Base-by-base conservation (phyloP, 2,888 invertebrate genomes). In the Crioceris asparagi region DNA sequence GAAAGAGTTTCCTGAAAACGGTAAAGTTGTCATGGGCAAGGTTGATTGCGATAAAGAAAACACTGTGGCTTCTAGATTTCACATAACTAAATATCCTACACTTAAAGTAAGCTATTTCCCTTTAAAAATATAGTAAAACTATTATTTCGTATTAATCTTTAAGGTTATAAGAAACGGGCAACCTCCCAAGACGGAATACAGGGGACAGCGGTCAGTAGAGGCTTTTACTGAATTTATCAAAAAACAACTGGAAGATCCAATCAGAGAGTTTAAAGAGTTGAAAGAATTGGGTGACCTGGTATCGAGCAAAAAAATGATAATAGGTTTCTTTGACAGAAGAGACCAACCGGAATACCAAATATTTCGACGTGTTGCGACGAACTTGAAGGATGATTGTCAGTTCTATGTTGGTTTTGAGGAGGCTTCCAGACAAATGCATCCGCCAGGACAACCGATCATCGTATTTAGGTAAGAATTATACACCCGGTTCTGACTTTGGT, bases 31-130 rank as follows among this genome's bases (percentile, higher is more conserved):
- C 5, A 82, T 97, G 73, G 97, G 85, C 29, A 93, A 93, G 70
- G 90, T 98, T 5, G 96, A 98, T 66, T 96, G 97, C 69, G 98
- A 99, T 67, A 76, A 75, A 54, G 91, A 98, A 69, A 79, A 81
- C 70, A 68, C 76, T 14, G 72, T 97, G 39, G 86, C 96, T 2
- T 78, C 84, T 4, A 77, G 88, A 51, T 98, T 92, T 66, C 93
- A 94, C 58, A 94, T 98, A 40, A 85, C 83, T 39, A 99, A 99
- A 69, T 99, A 98, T 69, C 98, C 98, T 4, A 99, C 98, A 4
- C 66, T 99, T 39, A 99, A 99, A 68, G 27, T 27, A 14, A 14
- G 27, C 12, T 8, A 26, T 26, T 4, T 25, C n/a, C n/a, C n/a
- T 25, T 6, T 25, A 25, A 12, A 25, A 11, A 25, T 25, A 3